phyloP scores from a whole-genome alignment of 2,113 vertebrate species.

The Pelmatolapia mariae region DNA sequence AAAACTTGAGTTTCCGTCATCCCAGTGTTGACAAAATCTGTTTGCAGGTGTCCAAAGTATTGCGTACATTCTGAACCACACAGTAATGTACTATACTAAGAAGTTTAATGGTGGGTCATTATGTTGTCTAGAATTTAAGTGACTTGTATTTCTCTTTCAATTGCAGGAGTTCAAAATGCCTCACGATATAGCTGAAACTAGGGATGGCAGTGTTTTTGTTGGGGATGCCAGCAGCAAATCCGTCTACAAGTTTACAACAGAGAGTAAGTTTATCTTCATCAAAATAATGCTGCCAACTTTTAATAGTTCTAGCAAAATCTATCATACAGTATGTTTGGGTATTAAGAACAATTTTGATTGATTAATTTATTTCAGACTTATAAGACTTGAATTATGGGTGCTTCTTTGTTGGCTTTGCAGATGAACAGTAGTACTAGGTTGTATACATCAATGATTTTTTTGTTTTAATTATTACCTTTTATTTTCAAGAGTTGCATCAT shows the following conservation, averaged over 20 bases:
- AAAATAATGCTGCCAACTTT: background rate
- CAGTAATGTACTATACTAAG: background rate
- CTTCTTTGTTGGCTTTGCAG: background rate
- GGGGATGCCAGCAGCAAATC: slow-evolving; percentile 77
- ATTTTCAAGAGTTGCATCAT: slow-evolving; percentile 85
- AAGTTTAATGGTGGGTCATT: background rate
- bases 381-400: background rate
- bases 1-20: background rate
- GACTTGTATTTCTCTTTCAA: background rate
- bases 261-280: slow-evolving; percentile 73
- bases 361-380: background rate
- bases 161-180: slow-evolving; percentile 88
- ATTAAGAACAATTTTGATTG: background rate
- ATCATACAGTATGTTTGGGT: background rate
- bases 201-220: slow-evolving; percentile 79
- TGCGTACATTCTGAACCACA: background rate
- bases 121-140: background rate
- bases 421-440: background rate
- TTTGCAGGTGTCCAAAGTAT: background rate
- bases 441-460: background rate
- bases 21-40: background rate
- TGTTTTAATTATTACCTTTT: background rate
- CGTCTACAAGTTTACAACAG: slow-evolving; percentile 84
- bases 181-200: slow-evolving; percentile 82
- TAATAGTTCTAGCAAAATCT: background rate